Evolutionary conservation across 2,888 invertebrate genomes (phyloP).

Genomic region (Sphinx pinastri): DNA sequence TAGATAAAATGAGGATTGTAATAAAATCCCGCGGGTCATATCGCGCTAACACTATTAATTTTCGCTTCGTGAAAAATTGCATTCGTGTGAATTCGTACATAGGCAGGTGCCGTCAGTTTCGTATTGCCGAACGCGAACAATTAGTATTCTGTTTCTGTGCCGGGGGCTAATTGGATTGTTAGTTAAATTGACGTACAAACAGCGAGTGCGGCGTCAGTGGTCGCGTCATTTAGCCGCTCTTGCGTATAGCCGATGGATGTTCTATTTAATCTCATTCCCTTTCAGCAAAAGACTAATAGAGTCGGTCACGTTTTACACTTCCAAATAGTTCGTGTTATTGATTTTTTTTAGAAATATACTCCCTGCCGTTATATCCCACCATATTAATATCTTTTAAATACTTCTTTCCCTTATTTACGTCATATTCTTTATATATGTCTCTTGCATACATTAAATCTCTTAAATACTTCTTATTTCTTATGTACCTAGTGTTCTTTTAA

Average conservation of each 20-base stretch:
- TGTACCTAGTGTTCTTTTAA: no score
- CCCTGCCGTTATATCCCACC: no score
- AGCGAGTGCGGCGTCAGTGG: constrained; percentile 42
- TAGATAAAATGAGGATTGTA: not conserved
- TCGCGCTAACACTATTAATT: not conserved
- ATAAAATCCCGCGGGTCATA: not conserved
- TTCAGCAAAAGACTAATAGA: constrained; percentile 1
- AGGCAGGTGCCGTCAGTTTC: constrained; percentile 30
- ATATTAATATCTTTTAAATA: no score
- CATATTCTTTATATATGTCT: no score
- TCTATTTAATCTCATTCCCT: constrained; percentile 18
- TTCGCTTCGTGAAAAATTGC: not conserved
- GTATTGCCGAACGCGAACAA: constrained; percentile 47
- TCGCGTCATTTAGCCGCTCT: constrained; percentile 43
- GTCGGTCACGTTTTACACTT: not conserved
- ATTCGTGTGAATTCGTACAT: constrained; percentile 30
- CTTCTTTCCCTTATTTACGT: no score
- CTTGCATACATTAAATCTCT: no score
- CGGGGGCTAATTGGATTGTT: constrained; percentile 63
- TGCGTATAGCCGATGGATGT: constrained; percentile 14
- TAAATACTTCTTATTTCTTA: no score
- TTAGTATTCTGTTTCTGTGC: constrained; percentile 63
- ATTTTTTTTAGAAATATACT: no score
- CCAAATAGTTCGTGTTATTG: not conserved
- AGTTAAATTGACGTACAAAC: constrained; percentile 60